These are phyloP conservation scores for Nasonia giraulti DNA, from an alignment of 1,140 invertebrate species.

Conservation along the genomic window DNA sequence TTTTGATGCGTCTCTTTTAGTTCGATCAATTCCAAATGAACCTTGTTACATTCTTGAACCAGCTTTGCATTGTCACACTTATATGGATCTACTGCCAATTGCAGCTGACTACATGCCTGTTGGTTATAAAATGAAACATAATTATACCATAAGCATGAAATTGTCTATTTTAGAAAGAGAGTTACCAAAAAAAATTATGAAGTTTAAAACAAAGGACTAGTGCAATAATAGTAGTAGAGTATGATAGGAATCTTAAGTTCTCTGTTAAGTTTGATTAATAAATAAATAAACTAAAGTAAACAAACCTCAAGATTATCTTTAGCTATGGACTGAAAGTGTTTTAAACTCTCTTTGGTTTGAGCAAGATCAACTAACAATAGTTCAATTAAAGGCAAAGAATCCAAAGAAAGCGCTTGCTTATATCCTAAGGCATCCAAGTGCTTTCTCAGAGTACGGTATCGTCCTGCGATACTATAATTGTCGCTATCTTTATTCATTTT, in stretches of 20 bases:
- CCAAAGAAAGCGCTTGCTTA: constrained; percentile 80
- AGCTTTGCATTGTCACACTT: constrained; percentile 83
- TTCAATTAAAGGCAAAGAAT: constrained; percentile 84
- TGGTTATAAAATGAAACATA: constrained; percentile 56
- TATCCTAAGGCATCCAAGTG: constrained; percentile 84
- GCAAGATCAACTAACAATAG: constrained; percentile 84
- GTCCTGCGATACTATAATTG: constrained; percentile 66
- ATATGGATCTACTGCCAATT: constrained; percentile 79
- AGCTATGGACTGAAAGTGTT: constrained; percentile 84
- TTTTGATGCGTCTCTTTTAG: constrained; percentile 79
- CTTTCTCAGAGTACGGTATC: constrained; percentile 75
- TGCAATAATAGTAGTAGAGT: constrained; percentile 21
- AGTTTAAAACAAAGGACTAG: constrained; percentile 13
- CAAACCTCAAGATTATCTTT: constrained; percentile 78
- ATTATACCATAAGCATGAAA: constrained; percentile 26
- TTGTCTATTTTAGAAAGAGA: constrained; percentile 9
- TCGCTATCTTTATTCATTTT: constrained; percentile 53
- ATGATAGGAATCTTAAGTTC: constrained; percentile 20
- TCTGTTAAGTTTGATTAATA: not conserved
- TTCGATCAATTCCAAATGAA: constrained; percentile 81
- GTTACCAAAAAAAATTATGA: not conserved
- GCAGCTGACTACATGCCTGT: constrained; percentile 77
- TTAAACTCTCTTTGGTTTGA: constrained; percentile 85
- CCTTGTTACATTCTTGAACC: constrained; percentile 82
- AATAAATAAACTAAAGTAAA: constrained; percentile 46